Conservation (phyloP, 2,888 invertebrate species). For the Achlya flavicornis region DNA sequence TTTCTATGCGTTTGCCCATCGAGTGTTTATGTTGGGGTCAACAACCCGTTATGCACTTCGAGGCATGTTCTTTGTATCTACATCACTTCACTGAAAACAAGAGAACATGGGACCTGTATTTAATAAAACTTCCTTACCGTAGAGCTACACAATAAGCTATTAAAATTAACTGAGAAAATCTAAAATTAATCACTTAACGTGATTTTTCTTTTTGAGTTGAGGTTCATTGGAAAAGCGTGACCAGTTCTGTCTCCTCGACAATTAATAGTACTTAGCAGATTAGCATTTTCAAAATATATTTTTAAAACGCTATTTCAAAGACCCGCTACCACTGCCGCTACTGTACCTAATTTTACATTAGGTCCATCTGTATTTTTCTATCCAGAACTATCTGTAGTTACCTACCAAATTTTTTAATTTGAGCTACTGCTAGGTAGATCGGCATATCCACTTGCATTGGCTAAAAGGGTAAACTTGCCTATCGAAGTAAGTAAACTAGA, state of each 20-base stretch:
- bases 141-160: background rate
- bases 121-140: background rate
- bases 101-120: background rate
- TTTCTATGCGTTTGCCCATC: conserved; percentile 25
- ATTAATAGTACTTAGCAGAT: too few relatives aligned
- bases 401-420: background rate
- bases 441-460: background rate
- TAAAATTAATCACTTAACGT: background rate
- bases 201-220: background rate
- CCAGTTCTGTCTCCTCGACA: too few relatives aligned
- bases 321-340: too few relatives aligned
- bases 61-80: conserved; percentile 17
- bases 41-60: conserved; percentile 30
- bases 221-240: too few relatives aligned
- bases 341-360: too few relatives aligned
- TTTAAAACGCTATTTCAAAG: too few relatives aligned
- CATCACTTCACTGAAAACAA: background rate
- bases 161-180: background rate
- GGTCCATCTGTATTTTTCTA: too few relatives aligned
- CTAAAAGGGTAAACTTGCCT: background rate
- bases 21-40: conserved; percentile 30
- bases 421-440: background rate
- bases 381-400: too few relatives aligned
- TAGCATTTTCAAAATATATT: too few relatives aligned
- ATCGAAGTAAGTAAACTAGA: background rate